Conservation (phyloP, 2,113 vertebrate species). For the Condylura cristata region DNA sequence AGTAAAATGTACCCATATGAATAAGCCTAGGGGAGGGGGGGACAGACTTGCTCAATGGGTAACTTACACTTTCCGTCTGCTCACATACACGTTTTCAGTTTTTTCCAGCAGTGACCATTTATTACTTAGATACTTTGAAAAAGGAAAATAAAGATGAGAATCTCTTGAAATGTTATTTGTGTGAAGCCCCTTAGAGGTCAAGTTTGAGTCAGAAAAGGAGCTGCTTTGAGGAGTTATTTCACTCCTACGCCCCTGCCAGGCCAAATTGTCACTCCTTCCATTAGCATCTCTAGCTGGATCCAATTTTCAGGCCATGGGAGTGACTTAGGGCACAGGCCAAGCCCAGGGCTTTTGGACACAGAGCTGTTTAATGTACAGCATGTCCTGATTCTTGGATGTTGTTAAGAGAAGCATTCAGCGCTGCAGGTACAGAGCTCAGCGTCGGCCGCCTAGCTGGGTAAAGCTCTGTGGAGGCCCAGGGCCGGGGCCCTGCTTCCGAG, state of each 20-base stretch:
- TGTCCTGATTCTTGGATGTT: neutral
- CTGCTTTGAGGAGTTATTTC: neutral
- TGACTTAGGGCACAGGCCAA: neutral
- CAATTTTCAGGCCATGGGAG: neutral
- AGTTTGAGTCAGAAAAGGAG: neutral
- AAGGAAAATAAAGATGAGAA: slow-evolving; percentile 10
- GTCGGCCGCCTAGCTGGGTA: neutral
- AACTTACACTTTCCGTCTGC: slow-evolving; percentile 30
- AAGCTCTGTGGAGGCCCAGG: neutral
- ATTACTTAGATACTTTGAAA: slow-evolving; percentile 32
- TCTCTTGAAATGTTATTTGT: neutral
- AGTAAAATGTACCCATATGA: neutral
- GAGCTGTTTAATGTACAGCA: neutral
- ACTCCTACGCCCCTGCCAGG: neutral
- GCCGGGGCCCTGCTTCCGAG: accelerated
- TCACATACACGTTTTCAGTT: neutral
- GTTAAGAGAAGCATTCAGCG: neutral
- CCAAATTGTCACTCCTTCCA: neutral
- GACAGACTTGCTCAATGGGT: neutral
- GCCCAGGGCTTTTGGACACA: neutral
- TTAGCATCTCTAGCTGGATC: neutral
- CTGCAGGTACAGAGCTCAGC: neutral
- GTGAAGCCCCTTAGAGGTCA: neutral
- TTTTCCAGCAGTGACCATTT: slow-evolving; percentile 37
- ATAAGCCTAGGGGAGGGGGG: neutral